These are phyloP conservation scores for Lasioglossum albipes DNA, from an alignment of 1,140 invertebrate genomes.

Conservation along the genomic window DNA sequence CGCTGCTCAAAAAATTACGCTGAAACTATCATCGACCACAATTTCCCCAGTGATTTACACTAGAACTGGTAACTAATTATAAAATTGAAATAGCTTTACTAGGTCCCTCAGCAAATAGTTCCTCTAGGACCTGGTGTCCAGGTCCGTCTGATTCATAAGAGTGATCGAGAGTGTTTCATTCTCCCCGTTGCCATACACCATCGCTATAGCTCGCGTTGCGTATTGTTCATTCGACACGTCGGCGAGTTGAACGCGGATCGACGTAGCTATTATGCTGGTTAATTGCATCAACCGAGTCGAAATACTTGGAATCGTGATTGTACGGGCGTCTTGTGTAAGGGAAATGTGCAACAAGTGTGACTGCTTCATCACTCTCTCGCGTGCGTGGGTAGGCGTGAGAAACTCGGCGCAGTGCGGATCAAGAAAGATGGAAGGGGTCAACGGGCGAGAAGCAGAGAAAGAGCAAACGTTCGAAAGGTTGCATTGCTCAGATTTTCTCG, in stretches of 20 bases:
- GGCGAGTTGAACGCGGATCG: not conserved
- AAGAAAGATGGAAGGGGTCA: conserved; percentile 1
- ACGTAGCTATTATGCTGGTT: not conserved
- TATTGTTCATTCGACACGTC: not conserved
- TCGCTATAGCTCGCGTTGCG: not conserved
- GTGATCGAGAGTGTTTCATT: not conserved
- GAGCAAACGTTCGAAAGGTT: conserved; percentile 5
- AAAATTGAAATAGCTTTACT: too few relatives aligned
- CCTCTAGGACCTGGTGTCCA: too few relatives aligned
- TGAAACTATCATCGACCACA: too few relatives aligned
- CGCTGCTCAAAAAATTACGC: too few relatives aligned
- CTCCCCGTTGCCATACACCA: not conserved
- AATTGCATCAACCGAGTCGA: conserved; percentile 3
- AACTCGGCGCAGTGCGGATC: not conserved
- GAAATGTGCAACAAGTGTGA: conserved; percentile 5
- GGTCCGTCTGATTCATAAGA: too few relatives aligned
- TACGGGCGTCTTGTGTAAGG: not conserved
- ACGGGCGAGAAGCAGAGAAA: not conserved
- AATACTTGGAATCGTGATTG: conserved; percentile 4
- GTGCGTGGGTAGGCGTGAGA: conserved; percentile 1
- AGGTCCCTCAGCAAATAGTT: too few relatives aligned
- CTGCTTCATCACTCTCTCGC: not conserved
- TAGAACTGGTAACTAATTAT: too few relatives aligned
- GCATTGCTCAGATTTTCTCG: conserved; percentile 1
- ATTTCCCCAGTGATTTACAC: too few relatives aligned